phyloP scores from a whole-genome alignment of 92 coral and sea anemone genomes.

The Meandrina meandrites region DNA sequence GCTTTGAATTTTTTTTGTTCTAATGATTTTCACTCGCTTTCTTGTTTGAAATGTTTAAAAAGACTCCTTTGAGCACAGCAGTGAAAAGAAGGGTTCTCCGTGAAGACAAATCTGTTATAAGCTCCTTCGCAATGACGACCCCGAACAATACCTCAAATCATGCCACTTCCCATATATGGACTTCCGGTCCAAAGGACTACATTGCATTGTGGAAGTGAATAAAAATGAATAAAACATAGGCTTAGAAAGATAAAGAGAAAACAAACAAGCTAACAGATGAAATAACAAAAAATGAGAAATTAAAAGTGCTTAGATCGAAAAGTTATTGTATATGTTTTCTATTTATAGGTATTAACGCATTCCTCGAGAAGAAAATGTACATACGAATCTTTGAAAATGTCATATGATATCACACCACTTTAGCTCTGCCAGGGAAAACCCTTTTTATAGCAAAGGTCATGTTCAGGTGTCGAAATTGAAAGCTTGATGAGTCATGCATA shows the following conservation, averaged over 20 bases:
- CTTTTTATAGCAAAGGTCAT: background rate
- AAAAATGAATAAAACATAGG: background rate
- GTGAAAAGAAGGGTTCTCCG: background rate
- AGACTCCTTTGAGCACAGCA: background rate
- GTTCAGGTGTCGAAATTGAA: background rate
- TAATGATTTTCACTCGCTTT: background rate
- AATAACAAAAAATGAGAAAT: background rate
- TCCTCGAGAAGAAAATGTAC: background rate
- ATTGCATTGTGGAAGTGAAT: background rate
- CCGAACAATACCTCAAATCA: constrained; percentile 5
- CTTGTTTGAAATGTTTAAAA: background rate
- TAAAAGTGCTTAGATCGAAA: background rate
- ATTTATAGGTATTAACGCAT: background rate
- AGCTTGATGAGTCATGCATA: too few relatives aligned
- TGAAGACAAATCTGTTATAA: background rate
- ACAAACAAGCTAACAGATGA: background rate
- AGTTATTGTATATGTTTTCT: background rate
- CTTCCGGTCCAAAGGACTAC: constrained; percentile 26
- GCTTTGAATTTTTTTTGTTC: background rate
- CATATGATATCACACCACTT: background rate
- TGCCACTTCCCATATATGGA: constrained; percentile 35
- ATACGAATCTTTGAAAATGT: background rate
- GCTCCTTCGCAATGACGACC: background rate
- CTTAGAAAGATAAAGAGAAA: background rate
- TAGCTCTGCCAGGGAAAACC: background rate